Evolutionary conservation across 2,113 vertebrate species (phyloP), one percentile per base, ranked within the genome.

Genomic region (Merops nubicus): DNA sequence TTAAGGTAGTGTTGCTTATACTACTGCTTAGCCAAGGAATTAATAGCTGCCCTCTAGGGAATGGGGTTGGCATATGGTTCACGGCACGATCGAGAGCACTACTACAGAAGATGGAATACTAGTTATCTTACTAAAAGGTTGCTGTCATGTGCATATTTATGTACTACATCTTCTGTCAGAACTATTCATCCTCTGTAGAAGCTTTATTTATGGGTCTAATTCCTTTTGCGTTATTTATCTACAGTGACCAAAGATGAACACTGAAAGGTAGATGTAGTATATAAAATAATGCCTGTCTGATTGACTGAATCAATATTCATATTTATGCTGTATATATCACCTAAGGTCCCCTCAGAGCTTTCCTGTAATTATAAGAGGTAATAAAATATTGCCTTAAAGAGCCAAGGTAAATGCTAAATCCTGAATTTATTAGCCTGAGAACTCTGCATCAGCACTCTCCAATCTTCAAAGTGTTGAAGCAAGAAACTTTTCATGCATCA

Each of bases 1-100:
- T 94, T 93, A 88, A 72, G 91, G 68, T 95, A 90, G 81, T 57
- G 43, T 65, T 91, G 45, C 84, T 94, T 91, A 42, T 89, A 62
- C 69, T 97, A 64, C 93, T 79, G 88, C 89, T 92, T 96, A 89
- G 75, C 78, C 80, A 94, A 75, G 63, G 93, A 94, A 79, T 87
- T 95, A 89, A 88, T 91, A 82, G 85, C 42, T 70, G 14, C 57
- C 45, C 70, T 79, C 73, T 88, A 45, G 82, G 74, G 94, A 92
- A 36, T 3, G 2, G 42, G 17, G 31, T 57, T 92, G 88, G 36
- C 84, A 69, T 89, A 57, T 80, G 62, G 36, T 74, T 95, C 91
- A 47, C 38, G 57, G 53, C 36, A 69, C n/a, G 6, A 95, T 8
- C 95, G 57, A 84, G 54, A 89, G 23, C 0, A 0, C 29, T 80